Base-by-base conservation (phyloP, 2,113 vertebrate genomes). In the Aldabrachelys gigantea region DNA sequence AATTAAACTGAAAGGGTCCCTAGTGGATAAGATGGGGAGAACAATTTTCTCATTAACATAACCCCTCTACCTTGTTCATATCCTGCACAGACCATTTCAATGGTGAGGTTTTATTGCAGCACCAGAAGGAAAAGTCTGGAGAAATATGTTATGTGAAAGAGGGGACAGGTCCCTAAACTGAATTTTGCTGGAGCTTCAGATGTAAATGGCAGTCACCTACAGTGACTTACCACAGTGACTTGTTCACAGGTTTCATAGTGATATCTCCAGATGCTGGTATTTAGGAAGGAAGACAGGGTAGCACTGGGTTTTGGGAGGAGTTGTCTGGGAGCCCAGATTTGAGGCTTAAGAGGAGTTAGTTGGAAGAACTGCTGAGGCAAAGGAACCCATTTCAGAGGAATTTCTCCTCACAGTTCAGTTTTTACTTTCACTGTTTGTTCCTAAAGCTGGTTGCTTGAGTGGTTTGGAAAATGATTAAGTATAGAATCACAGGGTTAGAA, bases 371-470 rank as follows among this genome's bases (percentile, higher is more conserved):
- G 52, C 44, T 82, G 87, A 89, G 75, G 38, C 41, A 76, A 41
- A 93, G 83, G 27, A 94, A 88, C 6, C 35, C 65, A 62, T 2
- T 86, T 56, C 79, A 91, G 35, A 41, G 65, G 27, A 96, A 95
- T 88, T 85, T 49, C 91, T 65, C 62, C 65, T 72, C 17, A 78
- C 49, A 88, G 44, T 56, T 91, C 57, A 25, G 16, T 25, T 57
- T 78, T 54, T 10, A 27, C 9, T 31, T 59, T 11, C 47, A 57
- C 44, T 93, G 91, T 16, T 38, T 89, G 75, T 89, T 83, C 52
- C 50, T 4, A 35, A 75, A 59, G 22, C 5, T 44, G 82, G 80
- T 90, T 88, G 13, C 57, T 82, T 44, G 57, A 22, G 72, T 81
- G 88, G 75, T 82, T 86, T 59, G 90, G 50, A 81, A 91, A 94